These are phyloP conservation scores for Callipepla californica DNA, from an alignment of 2,113 vertebrate species.

Conservation along the genomic window DNA sequence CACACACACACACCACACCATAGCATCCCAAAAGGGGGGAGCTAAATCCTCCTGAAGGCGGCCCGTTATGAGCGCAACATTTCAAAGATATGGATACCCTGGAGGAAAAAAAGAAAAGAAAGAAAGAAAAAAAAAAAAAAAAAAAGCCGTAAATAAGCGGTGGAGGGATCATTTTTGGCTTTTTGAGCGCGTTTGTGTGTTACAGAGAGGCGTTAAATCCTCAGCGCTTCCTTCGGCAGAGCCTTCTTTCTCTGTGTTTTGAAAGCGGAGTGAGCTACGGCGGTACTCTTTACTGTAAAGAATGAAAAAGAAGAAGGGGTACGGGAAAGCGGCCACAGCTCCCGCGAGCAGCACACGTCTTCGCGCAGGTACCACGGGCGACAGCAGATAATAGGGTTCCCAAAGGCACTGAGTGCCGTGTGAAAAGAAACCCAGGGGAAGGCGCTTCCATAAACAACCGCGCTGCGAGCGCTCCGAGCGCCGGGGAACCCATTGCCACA, in stretches of 20 bases:
- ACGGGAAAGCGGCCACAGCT: background rate
- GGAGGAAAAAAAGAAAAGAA: accelerated
- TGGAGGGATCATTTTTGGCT: background rate
- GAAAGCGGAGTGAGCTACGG: background rate
- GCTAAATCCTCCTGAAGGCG: background rate
- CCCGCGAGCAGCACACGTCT: background rate
- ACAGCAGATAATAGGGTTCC: background rate
- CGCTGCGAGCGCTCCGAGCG: background rate
- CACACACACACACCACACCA: background rate
- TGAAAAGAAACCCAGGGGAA: background rate
- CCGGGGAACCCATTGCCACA: slow-evolving; percentile 72
- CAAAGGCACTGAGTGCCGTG: slow-evolving; percentile 12
- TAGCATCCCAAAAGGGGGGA: background rate
- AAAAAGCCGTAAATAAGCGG: background rate
- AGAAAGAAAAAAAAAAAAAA: background rate
- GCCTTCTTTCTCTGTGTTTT: background rate
- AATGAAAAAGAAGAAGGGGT: accelerated
- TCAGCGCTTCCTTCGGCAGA: background rate
- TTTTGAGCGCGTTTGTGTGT: background rate
- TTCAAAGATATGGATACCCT: background rate
- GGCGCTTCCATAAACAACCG: background rate
- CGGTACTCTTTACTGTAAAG: background rate
- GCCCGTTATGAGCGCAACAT: background rate
- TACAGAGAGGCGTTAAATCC: background rate
- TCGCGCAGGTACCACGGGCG: background rate